A percentile compares a stretch with the other conserved stretches of the same genome.
Evolutionary conservation across 2,888 invertebrate species (phyloP).

Genomic region (Lithosia quadra): DNA sequence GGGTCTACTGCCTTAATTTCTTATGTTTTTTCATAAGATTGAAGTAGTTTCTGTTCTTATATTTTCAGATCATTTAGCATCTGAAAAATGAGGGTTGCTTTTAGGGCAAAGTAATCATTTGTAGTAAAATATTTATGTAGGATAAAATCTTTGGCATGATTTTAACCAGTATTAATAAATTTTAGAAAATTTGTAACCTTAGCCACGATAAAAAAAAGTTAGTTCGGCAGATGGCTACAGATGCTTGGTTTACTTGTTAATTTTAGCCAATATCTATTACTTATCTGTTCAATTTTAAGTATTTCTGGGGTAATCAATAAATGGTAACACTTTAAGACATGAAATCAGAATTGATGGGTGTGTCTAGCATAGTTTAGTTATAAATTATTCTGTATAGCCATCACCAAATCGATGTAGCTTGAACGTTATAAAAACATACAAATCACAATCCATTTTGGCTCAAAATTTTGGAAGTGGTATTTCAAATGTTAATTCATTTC

Average conservation of each 20-base stretch:
- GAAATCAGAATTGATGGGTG: too few relatives aligned
- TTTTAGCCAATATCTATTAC: too few relatives aligned
- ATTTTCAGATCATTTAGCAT: conserved; percentile 45
- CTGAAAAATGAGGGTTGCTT: conserved; percentile 30
- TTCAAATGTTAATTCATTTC: conserved; percentile 16
- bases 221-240: too few relatives aligned
- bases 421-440: not conserved
- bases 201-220: too few relatives aligned
- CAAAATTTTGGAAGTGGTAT: not conserved
- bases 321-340: too few relatives aligned
- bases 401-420: too few relatives aligned
- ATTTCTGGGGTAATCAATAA: too few relatives aligned
- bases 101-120: conserved; percentile 26
- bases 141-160: conserved; percentile 16
- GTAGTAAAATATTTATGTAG: conserved; percentile 12
- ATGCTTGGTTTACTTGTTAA: too few relatives aligned
- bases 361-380: too few relatives aligned
- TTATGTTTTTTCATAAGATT: conserved; percentile 37
- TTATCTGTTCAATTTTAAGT: too few relatives aligned
- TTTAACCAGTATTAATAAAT: not conserved
- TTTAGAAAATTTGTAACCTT: too few relatives aligned
- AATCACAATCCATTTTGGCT: not conserved
- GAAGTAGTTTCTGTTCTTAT: conserved; percentile 27
- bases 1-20: conserved; percentile 38
- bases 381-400: too few relatives aligned